phyloP scores from a whole-genome alignment of 2,113 vertebrate species.

The Xerus inauris region DNA sequence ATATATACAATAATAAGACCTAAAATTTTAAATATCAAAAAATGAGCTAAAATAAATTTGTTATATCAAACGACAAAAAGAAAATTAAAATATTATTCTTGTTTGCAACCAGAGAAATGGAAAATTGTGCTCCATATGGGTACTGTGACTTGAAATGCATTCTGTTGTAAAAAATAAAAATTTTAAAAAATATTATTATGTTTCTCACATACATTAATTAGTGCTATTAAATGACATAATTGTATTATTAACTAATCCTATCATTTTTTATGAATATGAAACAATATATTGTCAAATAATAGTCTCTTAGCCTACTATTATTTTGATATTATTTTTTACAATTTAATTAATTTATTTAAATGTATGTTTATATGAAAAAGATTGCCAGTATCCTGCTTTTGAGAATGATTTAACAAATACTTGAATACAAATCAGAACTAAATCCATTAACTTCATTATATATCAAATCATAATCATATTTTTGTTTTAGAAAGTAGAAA shows the following conservation, averaged over 20 bases:
- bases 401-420: slow-evolving; percentile 41
- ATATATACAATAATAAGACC: background rate
- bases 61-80: background rate
- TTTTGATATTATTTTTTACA: background rate
- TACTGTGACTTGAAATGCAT: too few species aligned
- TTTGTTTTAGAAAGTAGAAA: slow-evolving; percentile 35
- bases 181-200: slow-evolving; percentile 3
- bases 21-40: slow-evolving; percentile 7
- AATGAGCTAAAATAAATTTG: slow-evolving; percentile 1
- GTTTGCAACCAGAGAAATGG: too few species aligned
- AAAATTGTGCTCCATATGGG: too few species aligned
- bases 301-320: background rate
- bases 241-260: background rate
- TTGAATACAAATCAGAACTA: slow-evolving; percentile 43
- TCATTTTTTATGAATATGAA: background rate
- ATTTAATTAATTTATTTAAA: background rate
- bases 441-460: slow-evolving; percentile 23
- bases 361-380: background rate
- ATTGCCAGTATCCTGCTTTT: slow-evolving; percentile 38
- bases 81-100: slow-evolving; percentile 5
- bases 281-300: background rate
- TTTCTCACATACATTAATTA: slow-evolving; percentile 1
- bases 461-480: background rate
- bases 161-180: too few species aligned
- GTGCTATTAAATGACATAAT: background rate